phyloP scores from a whole-genome alignment of 2,888 invertebrate species.

The Opisthograptis luteolata region DNA sequence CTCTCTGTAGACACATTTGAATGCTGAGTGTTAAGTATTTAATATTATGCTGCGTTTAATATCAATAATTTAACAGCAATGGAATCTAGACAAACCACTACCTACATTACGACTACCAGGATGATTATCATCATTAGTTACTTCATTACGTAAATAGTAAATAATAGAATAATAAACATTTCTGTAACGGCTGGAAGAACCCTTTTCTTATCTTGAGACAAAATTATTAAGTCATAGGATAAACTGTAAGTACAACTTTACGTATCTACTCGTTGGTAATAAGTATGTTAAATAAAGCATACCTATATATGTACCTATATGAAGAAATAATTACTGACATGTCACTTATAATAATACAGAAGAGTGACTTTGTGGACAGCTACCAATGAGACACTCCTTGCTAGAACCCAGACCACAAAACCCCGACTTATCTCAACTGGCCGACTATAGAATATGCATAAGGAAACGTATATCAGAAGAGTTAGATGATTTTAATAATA shows the following conservation, averaged over 20 bases:
- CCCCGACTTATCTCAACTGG: too few species aligned
- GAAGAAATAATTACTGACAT: too few species aligned
- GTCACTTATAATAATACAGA: too few species aligned
- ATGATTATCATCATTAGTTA: constrained; percentile 44
- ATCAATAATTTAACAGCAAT: constrained; percentile 1
- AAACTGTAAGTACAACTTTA: constrained; percentile 35
- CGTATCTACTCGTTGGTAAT: constrained; percentile 2
- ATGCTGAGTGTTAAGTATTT: constrained; percentile 20
- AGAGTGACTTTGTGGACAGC: too few species aligned
- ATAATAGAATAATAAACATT: constrained; percentile 49
- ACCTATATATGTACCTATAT: too few species aligned
- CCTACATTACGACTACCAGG: constrained; percentile 36
- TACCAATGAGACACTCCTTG: too few species aligned
- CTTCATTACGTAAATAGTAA: constrained; percentile 45
- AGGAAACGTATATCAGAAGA: too few species aligned
- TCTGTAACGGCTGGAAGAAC: constrained; percentile 41
- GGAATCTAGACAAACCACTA: constrained; percentile 30
- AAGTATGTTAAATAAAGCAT: not conserved
- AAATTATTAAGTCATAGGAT: constrained; percentile 50
- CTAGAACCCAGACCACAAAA: too few species aligned
- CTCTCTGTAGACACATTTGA: constrained; percentile 25
- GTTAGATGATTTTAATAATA: too few species aligned
- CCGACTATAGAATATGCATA: too few species aligned
- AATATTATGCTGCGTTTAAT: constrained; percentile 20
- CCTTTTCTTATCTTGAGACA: constrained; percentile 46